Evolutionary conservation across 2,888 invertebrate genomes (phyloP).

Genomic region (Cataglyphis albicans): DNA sequence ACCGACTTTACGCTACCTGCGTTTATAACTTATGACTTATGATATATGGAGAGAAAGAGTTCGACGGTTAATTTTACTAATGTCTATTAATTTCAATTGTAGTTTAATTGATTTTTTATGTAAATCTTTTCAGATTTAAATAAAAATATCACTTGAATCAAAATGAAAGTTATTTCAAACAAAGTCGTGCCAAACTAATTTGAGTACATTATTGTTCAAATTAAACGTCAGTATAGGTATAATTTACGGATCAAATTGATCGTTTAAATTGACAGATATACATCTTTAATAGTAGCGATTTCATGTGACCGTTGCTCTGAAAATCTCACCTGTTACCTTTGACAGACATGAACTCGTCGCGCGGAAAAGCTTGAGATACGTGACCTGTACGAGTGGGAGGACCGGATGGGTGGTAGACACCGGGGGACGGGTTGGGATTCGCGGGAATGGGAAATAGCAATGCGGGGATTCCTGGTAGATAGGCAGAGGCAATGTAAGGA

Average conservation of each 20-base stretch:
- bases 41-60: neutral
- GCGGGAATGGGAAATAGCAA: slow-evolving; percentile 71
- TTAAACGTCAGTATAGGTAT: neutral
- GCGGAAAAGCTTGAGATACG: slow-evolving; percentile 66
- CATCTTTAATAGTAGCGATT: neutral
- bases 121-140: neutral
- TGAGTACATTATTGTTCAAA: neutral
- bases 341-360: slow-evolving; percentile 55
- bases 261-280: neutral
- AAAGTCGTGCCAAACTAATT: neutral
- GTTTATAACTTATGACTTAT: slow-evolving; percentile 1
- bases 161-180: neutral
- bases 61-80: slow-evolving; percentile 6
- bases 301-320: slow-evolving; percentile 10
- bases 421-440: slow-evolving; percentile 36
- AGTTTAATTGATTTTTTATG: neutral
- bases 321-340: slow-evolving; percentile 73
- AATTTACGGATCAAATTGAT: neutral
- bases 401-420: slow-evolving; percentile 54
- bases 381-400: slow-evolving; percentile 59
- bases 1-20: slow-evolving; percentile 35
- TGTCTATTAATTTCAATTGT: neutral
- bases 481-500: slow-evolving; percentile 63
- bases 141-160: neutral
- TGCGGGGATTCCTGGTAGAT: slow-evolving; percentile 71